Evolutionary conservation across 2,888 invertebrate genomes (phyloP).

Genomic region (Acrobasis repandana): DNA sequence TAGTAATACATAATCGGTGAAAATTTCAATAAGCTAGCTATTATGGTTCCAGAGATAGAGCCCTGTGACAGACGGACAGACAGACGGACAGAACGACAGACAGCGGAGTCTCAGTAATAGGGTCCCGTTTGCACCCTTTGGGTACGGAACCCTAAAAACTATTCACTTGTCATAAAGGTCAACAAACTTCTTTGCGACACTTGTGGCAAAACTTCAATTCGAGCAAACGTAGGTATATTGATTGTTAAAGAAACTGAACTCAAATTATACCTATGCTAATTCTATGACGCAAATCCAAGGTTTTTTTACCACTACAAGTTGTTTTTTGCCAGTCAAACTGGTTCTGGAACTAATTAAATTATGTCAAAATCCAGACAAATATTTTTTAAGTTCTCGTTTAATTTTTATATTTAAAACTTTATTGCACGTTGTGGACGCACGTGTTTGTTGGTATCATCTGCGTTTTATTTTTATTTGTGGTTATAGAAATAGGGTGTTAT

Average conservation of each 20-base stretch:
- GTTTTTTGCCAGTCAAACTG: background rate
- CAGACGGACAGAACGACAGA: too few species aligned
- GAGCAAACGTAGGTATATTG: background rate
- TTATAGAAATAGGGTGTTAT: conserved; percentile 3
- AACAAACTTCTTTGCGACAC: background rate
- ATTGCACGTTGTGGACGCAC: conserved; percentile 3
- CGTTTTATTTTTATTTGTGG: conserved; percentile 7
- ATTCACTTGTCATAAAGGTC: background rate
- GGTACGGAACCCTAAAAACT: too few species aligned
- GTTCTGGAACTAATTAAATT: background rate
- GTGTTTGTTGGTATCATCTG: background rate
- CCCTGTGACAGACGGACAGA: too few species aligned
- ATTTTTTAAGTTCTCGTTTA: background rate
- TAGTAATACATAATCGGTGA: too few species aligned
- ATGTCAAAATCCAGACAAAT: background rate
- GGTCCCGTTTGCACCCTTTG: too few species aligned
- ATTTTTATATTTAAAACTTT: background rate
- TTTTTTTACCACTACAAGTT: background rate
- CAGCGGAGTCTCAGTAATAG: too few species aligned
- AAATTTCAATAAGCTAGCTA: too few species aligned
- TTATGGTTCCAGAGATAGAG: too few species aligned
- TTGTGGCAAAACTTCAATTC: background rate
- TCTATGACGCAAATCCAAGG: background rate
- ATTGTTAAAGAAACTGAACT: background rate
- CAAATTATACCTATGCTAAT: background rate